Evolutionary conservation across 2,113 vertebrate genomes (phyloP).

Genomic region (Mesoclemmys tuberculata): DNA sequence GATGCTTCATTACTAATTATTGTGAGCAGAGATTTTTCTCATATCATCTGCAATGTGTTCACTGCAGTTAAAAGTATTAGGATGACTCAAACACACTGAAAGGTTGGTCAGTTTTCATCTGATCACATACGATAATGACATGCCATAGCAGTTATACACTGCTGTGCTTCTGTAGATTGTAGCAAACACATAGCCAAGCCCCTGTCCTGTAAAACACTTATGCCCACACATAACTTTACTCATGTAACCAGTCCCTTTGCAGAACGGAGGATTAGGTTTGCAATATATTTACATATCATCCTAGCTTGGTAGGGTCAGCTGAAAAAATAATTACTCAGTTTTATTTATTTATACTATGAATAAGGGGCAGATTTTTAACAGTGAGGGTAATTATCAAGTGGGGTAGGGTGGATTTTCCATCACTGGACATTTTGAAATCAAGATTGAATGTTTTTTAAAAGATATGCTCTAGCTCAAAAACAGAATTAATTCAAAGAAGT

Average conservation of each 20-base stretch:
- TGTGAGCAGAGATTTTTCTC: background rate
- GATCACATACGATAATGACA: background rate
- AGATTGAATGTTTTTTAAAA: background rate
- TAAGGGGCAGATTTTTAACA: background rate
- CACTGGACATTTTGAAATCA: background rate
- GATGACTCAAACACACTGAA: accelerated
- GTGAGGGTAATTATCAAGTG: background rate
- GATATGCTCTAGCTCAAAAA: background rate
- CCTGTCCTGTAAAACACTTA: background rate
- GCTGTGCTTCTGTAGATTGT: accelerated
- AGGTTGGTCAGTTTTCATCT: background rate
- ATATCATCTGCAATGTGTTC: background rate
- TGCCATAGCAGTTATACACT: background rate
- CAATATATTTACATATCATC: accelerated
- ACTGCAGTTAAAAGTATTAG: background rate
- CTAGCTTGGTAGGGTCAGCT: background rate
- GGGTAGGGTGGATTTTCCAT: background rate
- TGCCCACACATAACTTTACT: background rate
- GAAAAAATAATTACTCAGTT: background rate
- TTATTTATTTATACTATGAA: background rate
- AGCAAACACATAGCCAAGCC: background rate
- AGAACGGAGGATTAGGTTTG: background rate
- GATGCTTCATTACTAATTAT: slow-evolving; percentile 24
- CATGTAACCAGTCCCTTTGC: background rate
- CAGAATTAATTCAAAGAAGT: background rate